A percentile compares a stretch with the other conserved stretches of the same genome.
These are phyloP conservation scores for Cataglyphis altisquamis DNA, from an alignment of 2,888 invertebrate species.

Conservation along the genomic window DNA sequence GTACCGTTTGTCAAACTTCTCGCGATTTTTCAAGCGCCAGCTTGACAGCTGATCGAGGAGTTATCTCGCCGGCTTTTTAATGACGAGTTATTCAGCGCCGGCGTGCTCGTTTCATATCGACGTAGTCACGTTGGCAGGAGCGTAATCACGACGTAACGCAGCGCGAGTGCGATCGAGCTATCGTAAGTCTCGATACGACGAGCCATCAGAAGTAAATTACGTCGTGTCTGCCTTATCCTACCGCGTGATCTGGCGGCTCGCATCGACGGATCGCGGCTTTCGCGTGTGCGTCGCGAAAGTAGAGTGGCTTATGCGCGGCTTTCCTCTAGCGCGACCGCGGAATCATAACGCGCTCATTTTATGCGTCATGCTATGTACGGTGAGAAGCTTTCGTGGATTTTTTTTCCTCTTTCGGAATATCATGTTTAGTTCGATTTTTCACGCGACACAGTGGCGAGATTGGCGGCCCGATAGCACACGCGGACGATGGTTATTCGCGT, in stretches of 20 bases:
- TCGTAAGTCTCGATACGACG: conserved; percentile 59
- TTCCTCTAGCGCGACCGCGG: conserved; percentile 34
- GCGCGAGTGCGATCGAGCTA: conserved; percentile 54
- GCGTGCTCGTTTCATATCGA: conserved; percentile 25
- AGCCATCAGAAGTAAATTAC: conserved; percentile 63
- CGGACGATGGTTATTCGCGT: conserved; percentile 16
- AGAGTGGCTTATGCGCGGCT: conserved; percentile 48
- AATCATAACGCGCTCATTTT: conserved; percentile 50
- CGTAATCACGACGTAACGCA: conserved; percentile 62
- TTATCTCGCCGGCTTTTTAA: conserved; percentile 33
- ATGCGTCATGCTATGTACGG: conserved; percentile 13
- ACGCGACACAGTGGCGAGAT: conserved; percentile 18
- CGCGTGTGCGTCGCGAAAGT: conserved; percentile 60
- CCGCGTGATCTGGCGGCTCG: conserved; percentile 53
- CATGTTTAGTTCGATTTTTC: conserved; percentile 16
- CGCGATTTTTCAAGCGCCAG: conserved; percentile 8
- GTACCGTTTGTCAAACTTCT: background rate
- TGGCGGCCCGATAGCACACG: conserved; percentile 1
- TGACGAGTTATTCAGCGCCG: conserved; percentile 41
- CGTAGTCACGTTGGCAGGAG: conserved; percentile 22
- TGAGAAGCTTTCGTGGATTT: conserved; percentile 17
- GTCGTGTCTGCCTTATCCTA: conserved; percentile 62
- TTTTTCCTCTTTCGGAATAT: conserved; percentile 25
- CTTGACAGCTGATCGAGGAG: conserved; percentile 35
- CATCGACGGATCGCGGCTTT: conserved; percentile 57